These are phyloP conservation scores for Scaptomyza pallida DNA, from an alignment of 1,140 invertebrate species.

Conservation along the genomic window DNA sequence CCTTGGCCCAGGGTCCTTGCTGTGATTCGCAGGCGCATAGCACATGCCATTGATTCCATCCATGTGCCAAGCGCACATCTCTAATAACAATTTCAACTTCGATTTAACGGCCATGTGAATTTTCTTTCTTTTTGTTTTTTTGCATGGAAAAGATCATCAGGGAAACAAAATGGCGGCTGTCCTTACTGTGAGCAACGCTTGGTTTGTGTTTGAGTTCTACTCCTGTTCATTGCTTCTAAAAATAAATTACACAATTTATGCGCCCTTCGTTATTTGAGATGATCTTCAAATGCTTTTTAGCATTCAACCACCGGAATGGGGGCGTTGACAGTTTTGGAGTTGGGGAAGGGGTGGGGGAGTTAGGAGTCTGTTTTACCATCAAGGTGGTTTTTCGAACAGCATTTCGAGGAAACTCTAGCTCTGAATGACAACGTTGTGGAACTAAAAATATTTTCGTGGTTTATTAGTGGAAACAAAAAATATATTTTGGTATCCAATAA, in stretches of 20 bases:
- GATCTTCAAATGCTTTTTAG: slow-evolving; percentile 36
- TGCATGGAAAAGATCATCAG: slow-evolving; percentile 20
- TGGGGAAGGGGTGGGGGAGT: too few relatives aligned
- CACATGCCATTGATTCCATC: slow-evolving; percentile 53
- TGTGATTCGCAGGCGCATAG: slow-evolving; percentile 54
- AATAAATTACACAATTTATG: slow-evolving; percentile 46
- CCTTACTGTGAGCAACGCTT: slow-evolving; percentile 13
- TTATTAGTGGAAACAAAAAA: background rate
- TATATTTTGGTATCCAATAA: slow-evolving; percentile 31
- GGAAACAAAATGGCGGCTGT: slow-evolving; percentile 28
- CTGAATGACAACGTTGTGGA: slow-evolving; percentile 17
- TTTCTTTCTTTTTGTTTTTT: too few relatives aligned
- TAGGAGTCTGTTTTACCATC: background rate
- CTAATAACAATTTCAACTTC: slow-evolving; percentile 8
- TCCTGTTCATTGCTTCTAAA: slow-evolving; percentile 22
- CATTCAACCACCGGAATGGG: slow-evolving; percentile 7
- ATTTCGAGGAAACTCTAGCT: slow-evolving; percentile 24
- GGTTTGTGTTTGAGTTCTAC: background rate
- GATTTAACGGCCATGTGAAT: slow-evolving; percentile 49
- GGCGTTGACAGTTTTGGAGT: slow-evolving; percentile 47
- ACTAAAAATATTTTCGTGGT: slow-evolving; percentile 16
- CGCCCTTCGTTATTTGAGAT: slow-evolving; percentile 32
- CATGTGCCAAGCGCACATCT: slow-evolving; percentile 30
- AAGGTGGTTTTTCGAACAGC: slow-evolving; percentile 3
- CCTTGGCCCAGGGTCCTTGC: slow-evolving; percentile 27